A percentile compares a stretch with the other conserved stretches of the same genome.
phyloP scores from a whole-genome alignment of 2,797 vertebrate species.

The Syngnathus rostellatus region DNA sequence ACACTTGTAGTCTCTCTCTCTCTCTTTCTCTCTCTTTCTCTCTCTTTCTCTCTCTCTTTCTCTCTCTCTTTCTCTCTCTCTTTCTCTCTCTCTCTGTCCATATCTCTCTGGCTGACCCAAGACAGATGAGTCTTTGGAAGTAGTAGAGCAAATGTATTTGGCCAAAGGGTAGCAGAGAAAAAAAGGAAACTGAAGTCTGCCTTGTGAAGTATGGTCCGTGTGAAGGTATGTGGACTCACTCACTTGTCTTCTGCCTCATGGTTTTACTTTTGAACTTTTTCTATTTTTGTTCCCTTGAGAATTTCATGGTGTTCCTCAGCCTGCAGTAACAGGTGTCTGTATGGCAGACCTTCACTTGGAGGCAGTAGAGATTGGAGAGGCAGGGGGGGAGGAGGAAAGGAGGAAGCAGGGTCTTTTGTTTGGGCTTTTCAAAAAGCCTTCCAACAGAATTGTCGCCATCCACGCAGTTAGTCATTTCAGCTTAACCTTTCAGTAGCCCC shows the following conservation, averaged over 20 bases:
- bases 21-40: neutral
- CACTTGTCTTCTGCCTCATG: neutral
- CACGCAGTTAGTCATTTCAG: neutral
- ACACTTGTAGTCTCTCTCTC: constrained; percentile 53
- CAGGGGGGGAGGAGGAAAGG: constrained; percentile 1
- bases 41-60: constrained; percentile 23
- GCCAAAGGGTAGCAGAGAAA: constrained; percentile 25
- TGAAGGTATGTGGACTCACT: constrained; percentile 59
- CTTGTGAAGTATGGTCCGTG: constrained; percentile 65
- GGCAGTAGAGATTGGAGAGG: constrained; percentile 33
- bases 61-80: neutral
- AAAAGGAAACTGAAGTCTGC: constrained; percentile 25
- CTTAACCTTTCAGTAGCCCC: neutral
- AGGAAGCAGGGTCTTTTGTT: constrained; percentile 42
- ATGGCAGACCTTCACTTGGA: constrained; percentile 39
- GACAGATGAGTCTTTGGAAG: constrained; percentile 40
- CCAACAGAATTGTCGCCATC: neutral
- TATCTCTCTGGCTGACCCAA: constrained; percentile 24
- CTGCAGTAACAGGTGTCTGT: constrained; percentile 57
- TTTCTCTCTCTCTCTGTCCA: neutral
- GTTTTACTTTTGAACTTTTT: neutral
- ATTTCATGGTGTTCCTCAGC: neutral
- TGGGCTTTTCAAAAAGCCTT: constrained; percentile 8
- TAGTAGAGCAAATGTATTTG: constrained; percentile 23
- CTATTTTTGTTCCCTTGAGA: neutral